phyloP scores from a whole-genome alignment of 2,888 invertebrate species.

The Mythimna lalbum region DNA sequence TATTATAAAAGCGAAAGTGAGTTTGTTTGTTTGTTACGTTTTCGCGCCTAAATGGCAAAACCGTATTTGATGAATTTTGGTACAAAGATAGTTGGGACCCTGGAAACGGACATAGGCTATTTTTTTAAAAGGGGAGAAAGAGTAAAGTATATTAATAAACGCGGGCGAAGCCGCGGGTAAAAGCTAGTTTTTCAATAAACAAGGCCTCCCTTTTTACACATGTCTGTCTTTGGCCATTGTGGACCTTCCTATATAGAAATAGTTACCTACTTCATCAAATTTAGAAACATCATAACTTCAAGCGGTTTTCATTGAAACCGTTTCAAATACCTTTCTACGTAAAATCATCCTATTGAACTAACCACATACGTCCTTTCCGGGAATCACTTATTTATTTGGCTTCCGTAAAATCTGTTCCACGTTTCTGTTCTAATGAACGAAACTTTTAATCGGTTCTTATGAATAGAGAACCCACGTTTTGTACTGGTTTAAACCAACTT shows the following conservation, averaged over 20 bases:
- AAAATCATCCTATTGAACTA: constrained; percentile 4
- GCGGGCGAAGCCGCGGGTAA: too few species aligned
- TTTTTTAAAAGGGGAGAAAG: too few species aligned
- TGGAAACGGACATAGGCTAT: too few species aligned
- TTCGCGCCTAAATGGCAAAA: too few species aligned
- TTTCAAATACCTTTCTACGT: neutral
- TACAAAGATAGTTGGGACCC: too few species aligned
- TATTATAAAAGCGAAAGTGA: too few species aligned
- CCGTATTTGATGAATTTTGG: too few species aligned
- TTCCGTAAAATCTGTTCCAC: neutral
- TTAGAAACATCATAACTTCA: neutral
- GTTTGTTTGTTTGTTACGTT: too few species aligned
- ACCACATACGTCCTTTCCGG: neutral
- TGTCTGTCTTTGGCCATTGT: too few species aligned
- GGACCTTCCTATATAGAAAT: neutral
- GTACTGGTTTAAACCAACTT: neutral
- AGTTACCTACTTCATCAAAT: neutral
- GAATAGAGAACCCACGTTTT: neutral
- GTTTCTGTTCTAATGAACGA: neutral
- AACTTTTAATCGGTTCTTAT: constrained; percentile 1
- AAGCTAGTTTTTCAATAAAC: too few species aligned
- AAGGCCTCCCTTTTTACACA: too few species aligned
- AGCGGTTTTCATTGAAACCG: neutral
- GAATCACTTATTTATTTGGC: constrained; percentile 6
- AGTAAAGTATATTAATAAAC: too few species aligned